A percentile compares a stretch with the other conserved stretches of the same genome.
Conservation (phyloP, 2,888 invertebrate species). For the Tetragonula carbonaria region DNA sequence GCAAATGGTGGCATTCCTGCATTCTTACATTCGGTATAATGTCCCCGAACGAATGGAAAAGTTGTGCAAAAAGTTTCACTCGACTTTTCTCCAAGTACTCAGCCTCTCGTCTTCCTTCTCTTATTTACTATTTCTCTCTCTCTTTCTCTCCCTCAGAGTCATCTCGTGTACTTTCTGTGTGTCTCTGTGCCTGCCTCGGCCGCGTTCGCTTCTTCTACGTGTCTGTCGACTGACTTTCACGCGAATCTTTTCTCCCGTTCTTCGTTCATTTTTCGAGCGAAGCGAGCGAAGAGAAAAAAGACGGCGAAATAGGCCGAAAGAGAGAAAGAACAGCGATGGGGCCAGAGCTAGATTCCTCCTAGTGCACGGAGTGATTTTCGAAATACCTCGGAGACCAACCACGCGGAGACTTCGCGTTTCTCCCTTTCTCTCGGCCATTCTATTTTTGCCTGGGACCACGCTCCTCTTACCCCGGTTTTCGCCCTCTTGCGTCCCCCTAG, state of each 20-base stretch:
- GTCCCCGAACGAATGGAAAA: slow-evolving; percentile 68
- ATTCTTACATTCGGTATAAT: slow-evolving; percentile 59
- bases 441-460: slow-evolving; percentile 10
- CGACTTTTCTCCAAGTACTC: slow-evolving; percentile 51
- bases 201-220: slow-evolving; percentile 24
- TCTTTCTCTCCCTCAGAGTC: too few relatives aligned
- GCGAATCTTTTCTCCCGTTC: slow-evolving; percentile 10
- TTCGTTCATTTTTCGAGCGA: slow-evolving; percentile 24
- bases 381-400: slow-evolving; percentile 51
- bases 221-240: slow-evolving; percentile 48
- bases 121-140: slow-evolving; percentile 19
- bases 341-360: neutral
- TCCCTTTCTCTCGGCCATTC: slow-evolving; percentile 19
- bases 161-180: neutral
- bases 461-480: neutral
- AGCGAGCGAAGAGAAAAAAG: neutral
- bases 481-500: neutral
- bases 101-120: slow-evolving; percentile 49
- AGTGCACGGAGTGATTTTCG: slow-evolving; percentile 55
- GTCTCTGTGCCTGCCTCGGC: neutral
- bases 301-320: neutral
- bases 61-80: slow-evolving; percentile 70
- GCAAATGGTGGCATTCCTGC: slow-evolving; percentile 30
- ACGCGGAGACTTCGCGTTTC: neutral
- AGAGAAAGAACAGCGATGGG: neutral